Percentiles rank a stretch among this genome's conserved stretches.
phyloP scores from a whole-genome alignment of 2,113 vertebrate species.

The Mastomys natalensis region DNA sequence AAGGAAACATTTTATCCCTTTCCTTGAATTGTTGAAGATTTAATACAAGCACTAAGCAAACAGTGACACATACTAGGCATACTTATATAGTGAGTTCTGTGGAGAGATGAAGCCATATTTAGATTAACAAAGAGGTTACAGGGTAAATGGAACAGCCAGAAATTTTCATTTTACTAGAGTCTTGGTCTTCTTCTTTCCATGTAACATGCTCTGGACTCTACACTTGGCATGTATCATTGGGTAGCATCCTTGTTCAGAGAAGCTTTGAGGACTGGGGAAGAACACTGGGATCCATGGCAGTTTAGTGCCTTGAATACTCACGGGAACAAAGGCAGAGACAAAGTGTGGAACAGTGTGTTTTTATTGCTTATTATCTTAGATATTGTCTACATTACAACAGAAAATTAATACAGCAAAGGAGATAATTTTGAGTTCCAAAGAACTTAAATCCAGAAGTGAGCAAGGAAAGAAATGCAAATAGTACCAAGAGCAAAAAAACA shows the following conservation, averaged over 20 bases:
- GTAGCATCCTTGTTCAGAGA: neutral
- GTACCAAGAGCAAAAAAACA: slow-evolving; percentile 16
- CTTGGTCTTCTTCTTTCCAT: neutral
- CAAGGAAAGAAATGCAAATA: neutral
- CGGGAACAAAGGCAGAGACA: too few species aligned
- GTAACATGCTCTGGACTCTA: neutral
- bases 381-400: neutral
- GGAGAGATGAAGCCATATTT: neutral
- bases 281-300: neutral
- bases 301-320: too few species aligned
- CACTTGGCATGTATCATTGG: neutral
- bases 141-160: too few species aligned
- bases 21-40: neutral
- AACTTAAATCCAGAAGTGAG: slow-evolving; percentile 12
- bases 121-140: neutral
- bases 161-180: neutral
- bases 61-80: neutral
- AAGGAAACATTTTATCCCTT: neutral
- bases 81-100: neutral
- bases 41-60: neutral
- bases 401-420: neutral
- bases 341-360: too few species aligned
- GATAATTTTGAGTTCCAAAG: neutral
- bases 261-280: neutral
- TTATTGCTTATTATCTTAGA: neutral